Evolutionary conservation across 2,113 vertebrate genomes (phyloP), one percentile per base, ranked within the genome.

Genomic region (Phalacrocorax aristotelis): DNA sequence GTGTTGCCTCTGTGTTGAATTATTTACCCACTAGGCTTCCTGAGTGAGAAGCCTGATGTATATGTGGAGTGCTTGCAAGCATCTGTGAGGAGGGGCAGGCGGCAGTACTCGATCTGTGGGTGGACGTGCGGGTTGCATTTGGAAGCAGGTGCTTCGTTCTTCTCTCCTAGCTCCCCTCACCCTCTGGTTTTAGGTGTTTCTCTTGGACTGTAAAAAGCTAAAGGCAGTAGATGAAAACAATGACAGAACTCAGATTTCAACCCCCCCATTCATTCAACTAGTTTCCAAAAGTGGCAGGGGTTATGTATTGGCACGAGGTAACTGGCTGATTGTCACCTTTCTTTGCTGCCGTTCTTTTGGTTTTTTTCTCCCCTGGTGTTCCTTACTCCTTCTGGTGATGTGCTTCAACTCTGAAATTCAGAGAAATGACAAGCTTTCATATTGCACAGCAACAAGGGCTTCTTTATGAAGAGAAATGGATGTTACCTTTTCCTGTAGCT

Each of bases 281-380:
- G 16, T 93, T 97, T 97, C 93, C 97, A 92, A 88, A 97, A 97
- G 61, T 18, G 54, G 65, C 83, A 97, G 77, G 23, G 65, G 8
- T 70, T 15, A 51, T 29, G 81, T 84, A 55, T 51, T 77, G 64
- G 49, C 77, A 65, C 75, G 61, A 60, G 89, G 46, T 95, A 82
- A 83, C 60, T 54, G 71, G 64, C 60, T 85, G 77, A 92, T 48
- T 23, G 21, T 78, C 46, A 85, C 20, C 54, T 75, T 69, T 87
- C 79, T 91, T 87, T 87, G 49, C 38, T 79, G 22, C 66, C 79
- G 30, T 54, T 89, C 21, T 65, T 54, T 38, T 38, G 38, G 5
- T 29, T 71, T 38, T 48, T 29, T 72, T 60, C 18, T 60, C 18
- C 27, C 60, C 42, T 15, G 14, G 14, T 11, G 3, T 49, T 71